Evolutionary conservation across 2,888 invertebrate genomes (phyloP).

Genomic region (Napeogenes inachia): DNA sequence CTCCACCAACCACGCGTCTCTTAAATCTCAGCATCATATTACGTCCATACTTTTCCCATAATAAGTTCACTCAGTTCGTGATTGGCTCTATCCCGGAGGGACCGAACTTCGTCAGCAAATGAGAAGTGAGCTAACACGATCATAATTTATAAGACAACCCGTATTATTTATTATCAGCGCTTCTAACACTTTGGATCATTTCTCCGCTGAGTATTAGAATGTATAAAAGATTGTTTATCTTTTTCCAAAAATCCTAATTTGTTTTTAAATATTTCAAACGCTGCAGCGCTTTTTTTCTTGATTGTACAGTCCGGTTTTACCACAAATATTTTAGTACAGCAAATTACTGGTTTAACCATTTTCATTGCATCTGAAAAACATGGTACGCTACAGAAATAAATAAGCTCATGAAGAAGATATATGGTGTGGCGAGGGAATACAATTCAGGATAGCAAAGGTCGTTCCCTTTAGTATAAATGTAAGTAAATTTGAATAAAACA

Average conservation of each 20-base stretch:
- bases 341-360: slow-evolving; percentile 16
- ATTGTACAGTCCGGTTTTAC: no score
- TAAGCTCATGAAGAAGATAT: slow-evolving; percentile 75
- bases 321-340: no score
- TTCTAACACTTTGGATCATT: slow-evolving; percentile 27
- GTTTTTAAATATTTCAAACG: no score
- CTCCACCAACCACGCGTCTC: slow-evolving; percentile 8
- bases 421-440: slow-evolving; percentile 74
- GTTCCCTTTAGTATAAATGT: slow-evolving; percentile 76
- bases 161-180: slow-evolving; percentile 68
- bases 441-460: slow-evolving; percentile 71
- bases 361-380: slow-evolving; percentile 29
- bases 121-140: slow-evolving; percentile 73
- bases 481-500: slow-evolving; percentile 79
- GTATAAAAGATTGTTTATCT: neutral
- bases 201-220: slow-evolving; percentile 7
- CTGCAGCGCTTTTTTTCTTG: no score
- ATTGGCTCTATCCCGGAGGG: slow-evolving; percentile 68
- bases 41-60: slow-evolving; percentile 55
- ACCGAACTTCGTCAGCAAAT: slow-evolving; percentile 76
- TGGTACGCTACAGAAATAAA: slow-evolving; percentile 55
- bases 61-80: slow-evolving; percentile 67
- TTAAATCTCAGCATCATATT: slow-evolving; percentile 16
- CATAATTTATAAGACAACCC: slow-evolving; percentile 73
- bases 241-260: no score